Percentiles rank a stretch among this genome's conserved stretches.
Evolutionary conservation across 2,888 invertebrate genomes (phyloP).

Genomic region (Drosophila phalerata): DNA sequence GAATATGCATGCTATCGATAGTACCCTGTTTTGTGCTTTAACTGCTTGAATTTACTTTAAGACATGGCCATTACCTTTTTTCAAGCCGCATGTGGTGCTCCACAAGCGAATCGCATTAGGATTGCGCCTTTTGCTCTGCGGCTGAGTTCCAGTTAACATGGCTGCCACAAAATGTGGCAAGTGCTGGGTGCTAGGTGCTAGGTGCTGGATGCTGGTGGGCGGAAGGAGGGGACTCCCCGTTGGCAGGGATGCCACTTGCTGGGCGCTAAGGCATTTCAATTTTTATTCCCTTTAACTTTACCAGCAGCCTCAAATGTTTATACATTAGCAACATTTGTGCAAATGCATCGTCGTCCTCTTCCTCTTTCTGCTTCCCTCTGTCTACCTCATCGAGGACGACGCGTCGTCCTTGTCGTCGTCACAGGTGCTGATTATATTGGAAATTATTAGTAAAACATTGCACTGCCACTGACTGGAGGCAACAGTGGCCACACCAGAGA

Average conservation of each 20-base stretch:
- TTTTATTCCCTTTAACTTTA: constrained; percentile 56
- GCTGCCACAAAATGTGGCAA: constrained; percentile 46
- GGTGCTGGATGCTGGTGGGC: constrained; percentile 1
- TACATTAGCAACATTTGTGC: constrained; percentile 79
- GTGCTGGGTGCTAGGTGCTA: too few species aligned
- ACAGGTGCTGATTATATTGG: constrained; percentile 80
- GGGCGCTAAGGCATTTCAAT: constrained; percentile 54
- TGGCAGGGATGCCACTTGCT: constrained; percentile 25
- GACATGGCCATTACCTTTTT: constrained; percentile 37
- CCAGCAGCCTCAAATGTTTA: constrained; percentile 66
- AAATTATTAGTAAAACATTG: constrained; percentile 77
- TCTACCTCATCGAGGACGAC: background rate
- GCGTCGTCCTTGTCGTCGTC: constrained; percentile 48
- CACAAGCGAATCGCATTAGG: constrained; percentile 59
- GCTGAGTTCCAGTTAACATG: constrained; percentile 16
- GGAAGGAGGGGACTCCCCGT: constrained; percentile 10
- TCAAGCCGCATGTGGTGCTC: constrained; percentile 64
- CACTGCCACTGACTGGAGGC: constrained; percentile 40
- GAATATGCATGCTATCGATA: background rate
- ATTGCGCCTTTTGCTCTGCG: constrained; percentile 35
- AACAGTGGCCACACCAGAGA: background rate
- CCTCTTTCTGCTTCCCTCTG: background rate
- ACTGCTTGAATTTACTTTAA: constrained; percentile 19
- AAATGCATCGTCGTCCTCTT: constrained; percentile 40
- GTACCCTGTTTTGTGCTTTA: background rate